These are phyloP conservation scores for Characodon lateralis DNA, from an alignment of 2,797 vertebrate species.

Conservation along the genomic window DNA sequence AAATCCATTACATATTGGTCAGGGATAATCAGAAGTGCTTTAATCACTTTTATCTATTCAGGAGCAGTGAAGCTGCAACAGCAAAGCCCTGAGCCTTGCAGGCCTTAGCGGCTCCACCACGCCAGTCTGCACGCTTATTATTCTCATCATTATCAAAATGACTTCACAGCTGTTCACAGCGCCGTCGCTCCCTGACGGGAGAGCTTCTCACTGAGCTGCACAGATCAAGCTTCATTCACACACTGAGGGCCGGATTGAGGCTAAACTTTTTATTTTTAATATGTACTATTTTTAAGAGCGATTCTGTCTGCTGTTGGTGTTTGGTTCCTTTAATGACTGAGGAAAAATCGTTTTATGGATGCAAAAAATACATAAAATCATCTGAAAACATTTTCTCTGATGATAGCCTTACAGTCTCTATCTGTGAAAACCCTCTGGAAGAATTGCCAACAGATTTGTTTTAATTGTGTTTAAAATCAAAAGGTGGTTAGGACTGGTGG, in stretches of 20 bases:
- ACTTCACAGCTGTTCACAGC: conserved; percentile 96
- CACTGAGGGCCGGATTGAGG: conserved; percentile 44
- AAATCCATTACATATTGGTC: conserved; percentile 99
- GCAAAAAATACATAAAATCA: conserved; percentile 33
- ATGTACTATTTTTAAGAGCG: conserved; percentile 3
- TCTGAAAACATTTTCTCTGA: conserved; percentile 53
- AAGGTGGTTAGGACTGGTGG: conserved; percentile 42
- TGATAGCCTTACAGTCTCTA: conserved; percentile 52
- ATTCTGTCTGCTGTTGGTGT: conserved; percentile 18
- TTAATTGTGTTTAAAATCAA: conserved; percentile 80
- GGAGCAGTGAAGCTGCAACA: conserved; percentile 97
- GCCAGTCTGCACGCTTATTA: conserved; percentile 89
- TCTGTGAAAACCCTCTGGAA: conserved; percentile 45
- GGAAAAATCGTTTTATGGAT: conserved; percentile 31
- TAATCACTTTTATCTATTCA: conserved; percentile 99
- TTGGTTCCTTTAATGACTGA: conserved; percentile 15
- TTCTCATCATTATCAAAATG: conserved; percentile 99
- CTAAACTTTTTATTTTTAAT: conserved; percentile 14
- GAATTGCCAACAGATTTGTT: conserved; percentile 66
- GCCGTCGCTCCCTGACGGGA: conserved; percentile 92
- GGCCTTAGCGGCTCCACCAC: conserved; percentile 73
- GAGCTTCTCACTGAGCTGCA: conserved; percentile 77
- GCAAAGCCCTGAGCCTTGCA: conserved; percentile 95
- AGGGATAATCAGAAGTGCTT: conserved; percentile 99
- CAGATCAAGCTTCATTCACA: conserved; percentile 82